Conservation (phyloP, 2,797 vertebrate species). For the Ceyx erithaca region DNA sequence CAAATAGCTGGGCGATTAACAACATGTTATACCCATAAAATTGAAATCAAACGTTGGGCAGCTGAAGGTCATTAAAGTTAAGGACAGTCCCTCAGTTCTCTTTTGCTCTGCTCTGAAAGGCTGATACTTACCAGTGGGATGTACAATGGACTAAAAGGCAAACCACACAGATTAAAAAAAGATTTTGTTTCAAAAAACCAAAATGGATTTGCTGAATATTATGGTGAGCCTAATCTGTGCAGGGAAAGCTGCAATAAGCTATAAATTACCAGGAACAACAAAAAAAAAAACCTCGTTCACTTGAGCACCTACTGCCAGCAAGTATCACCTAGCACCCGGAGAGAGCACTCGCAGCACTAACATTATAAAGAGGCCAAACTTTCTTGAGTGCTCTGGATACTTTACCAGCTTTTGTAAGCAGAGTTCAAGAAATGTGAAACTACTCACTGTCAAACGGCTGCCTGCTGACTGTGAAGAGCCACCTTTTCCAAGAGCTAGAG, state of each 20-base stretch:
- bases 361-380: background rate
- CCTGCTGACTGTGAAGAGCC: slow-evolving; percentile 54
- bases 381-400: slow-evolving; percentile 36
- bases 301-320: background rate
- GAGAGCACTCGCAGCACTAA: background rate
- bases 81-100: slow-evolving; percentile 10
- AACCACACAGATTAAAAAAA: background rate
- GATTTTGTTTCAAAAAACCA: background rate
- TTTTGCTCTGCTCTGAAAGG: background rate
- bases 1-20: slow-evolving; percentile 51
- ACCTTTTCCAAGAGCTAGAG: slow-evolving; percentile 37
- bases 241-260: background rate
- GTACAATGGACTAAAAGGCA: background rate
- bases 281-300: background rate
- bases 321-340: background rate
- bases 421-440: slow-evolving; percentile 28
- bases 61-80: slow-evolving; percentile 29
- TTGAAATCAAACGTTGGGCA: slow-evolving; percentile 49
- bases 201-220: background rate
- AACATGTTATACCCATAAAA: slow-evolving; percentile 50
- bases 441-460: background rate
- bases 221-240: background rate
- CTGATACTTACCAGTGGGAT: background rate
- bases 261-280: background rate
- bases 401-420: slow-evolving; percentile 44